phyloP scores from a whole-genome alignment of 2,797 vertebrate genomes.

The Nannoperca australis region DNA sequence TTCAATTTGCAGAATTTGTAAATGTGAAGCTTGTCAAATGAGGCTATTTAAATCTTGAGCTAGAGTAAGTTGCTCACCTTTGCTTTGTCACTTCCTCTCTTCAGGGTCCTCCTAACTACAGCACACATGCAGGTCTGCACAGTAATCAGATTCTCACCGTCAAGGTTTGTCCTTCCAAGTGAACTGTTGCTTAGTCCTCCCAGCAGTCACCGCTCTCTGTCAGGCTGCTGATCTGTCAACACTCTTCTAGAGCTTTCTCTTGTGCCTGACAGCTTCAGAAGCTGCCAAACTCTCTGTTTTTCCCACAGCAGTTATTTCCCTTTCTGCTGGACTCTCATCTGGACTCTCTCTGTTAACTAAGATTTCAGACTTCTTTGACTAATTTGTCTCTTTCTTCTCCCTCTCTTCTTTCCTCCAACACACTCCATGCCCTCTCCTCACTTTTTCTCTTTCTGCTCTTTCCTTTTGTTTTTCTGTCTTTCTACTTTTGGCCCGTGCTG shows the following conservation, averaged over 20 bases:
- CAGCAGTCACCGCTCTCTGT: conserved; percentile 47
- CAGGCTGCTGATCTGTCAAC: conserved; percentile 56
- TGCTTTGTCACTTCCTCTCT: conserved; percentile 61
- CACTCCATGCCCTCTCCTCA: conserved; percentile 31
- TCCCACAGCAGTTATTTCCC: conserved; percentile 18
- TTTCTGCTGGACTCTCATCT: conserved; percentile 12
- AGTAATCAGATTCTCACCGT: conserved; percentile 90
- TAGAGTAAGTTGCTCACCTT: conserved; percentile 25
- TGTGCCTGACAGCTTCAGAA: conserved; percentile 22
- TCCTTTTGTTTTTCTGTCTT: conserved; percentile 21
- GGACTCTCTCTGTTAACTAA: conserved; percentile 14
- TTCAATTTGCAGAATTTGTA: not conserved
- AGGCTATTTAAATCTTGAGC: not conserved
- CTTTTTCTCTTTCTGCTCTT: conserved; percentile 7
- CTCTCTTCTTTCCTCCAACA: conserved; percentile 20
- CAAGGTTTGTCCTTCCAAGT: conserved; percentile 83
- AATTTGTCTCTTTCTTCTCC: conserved; percentile 18
- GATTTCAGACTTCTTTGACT: conserved; percentile 34
- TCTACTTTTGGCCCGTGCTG: conserved; percentile 24
- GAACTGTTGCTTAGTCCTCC: conserved; percentile 29
- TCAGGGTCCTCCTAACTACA: conserved; percentile 82
- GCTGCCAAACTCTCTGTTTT: conserved; percentile 34
- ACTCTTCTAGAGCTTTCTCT: conserved; percentile 28
- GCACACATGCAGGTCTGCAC: conserved; percentile 82
- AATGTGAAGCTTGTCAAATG: not conserved